Conservation (phyloP, 1,140 invertebrate genomes). For the Ceratina australensis region DNA sequence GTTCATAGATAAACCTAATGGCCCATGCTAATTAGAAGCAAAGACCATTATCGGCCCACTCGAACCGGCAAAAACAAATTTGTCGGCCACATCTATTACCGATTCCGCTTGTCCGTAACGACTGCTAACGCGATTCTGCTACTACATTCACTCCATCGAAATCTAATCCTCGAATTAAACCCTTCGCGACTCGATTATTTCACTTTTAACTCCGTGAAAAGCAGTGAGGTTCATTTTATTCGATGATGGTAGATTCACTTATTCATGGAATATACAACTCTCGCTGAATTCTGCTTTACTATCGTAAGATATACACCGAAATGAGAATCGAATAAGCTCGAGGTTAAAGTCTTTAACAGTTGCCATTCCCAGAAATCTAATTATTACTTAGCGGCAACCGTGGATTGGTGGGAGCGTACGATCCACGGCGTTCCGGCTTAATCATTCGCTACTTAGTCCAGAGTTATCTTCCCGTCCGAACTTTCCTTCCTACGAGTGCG, state of each 20-base stretch:
- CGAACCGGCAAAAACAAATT: conserved; percentile 54
- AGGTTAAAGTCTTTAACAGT: neutral
- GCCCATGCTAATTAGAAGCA: conserved; percentile 55
- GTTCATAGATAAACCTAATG: conserved; percentile 62
- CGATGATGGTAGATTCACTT: no score
- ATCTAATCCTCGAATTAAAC: neutral
- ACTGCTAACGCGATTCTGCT: neutral
- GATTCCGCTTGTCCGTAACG: conserved; percentile 36
- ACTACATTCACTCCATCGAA: no score
- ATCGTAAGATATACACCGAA: neutral
- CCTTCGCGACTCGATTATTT: neutral
- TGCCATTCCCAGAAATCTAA: conserved; percentile 8
- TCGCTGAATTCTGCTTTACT: neutral
- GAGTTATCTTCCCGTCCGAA: conserved; percentile 48
- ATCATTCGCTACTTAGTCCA: conserved; percentile 56
- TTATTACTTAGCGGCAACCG: conserved; percentile 18
- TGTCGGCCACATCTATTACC: conserved; percentile 40
- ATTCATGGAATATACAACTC: no score
- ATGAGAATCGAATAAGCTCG: neutral
- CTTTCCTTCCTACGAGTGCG: conserved; percentile 23
- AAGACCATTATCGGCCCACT: conserved; percentile 52
- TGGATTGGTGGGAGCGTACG: conserved; percentile 19
- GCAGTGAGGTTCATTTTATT: no score
- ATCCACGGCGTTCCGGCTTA: conserved; percentile 46
- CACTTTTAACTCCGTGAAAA: no score